Evolutionary conservation across 2,113 vertebrate genomes (phyloP), one percentile per base, ranked within the genome.

Genomic region (human (Homo sapiens)): DNA sequence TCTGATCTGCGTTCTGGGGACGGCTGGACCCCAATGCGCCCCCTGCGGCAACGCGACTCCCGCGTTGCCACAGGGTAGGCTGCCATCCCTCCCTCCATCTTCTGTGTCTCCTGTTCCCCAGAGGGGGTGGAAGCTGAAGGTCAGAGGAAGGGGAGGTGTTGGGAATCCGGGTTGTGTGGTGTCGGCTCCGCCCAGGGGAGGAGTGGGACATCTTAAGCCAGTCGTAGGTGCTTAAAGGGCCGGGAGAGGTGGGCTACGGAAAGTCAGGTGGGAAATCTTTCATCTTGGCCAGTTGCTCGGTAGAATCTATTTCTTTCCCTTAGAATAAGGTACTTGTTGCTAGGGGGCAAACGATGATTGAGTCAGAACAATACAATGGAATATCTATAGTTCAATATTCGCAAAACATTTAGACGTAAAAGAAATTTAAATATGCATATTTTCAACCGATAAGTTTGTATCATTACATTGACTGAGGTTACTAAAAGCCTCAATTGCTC

Each of bases 1-100:
- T 61, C 2, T 0, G 12, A 12, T 27, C 11, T 17, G 43, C 1
- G 3, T 25, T 1, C 32, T 4, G 7, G 8, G 13, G 38, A 8
- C 1, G 0, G 5, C 6, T 0, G 43, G 20, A 12, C 8, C 14
- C 16, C 22, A 73, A 38, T 1, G 55, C 35, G 40, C 7, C 72
- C 35, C 18, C 23, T 38, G 90, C 20, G 45, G 66, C 23, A 75
- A 59, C 72, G 64, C 23, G 2, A 38, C 18, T 25, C 52, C 32
- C 3, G 38, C 32, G 5, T 17, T 3, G 7, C 22, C 32, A 35
- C 8, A 2, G 35, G 12, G 8, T 40, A 38, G 35, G 20, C 40
- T 23, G 5, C 30, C 61, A 25, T 8, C 22, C 59, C 59, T 18
- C 7, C 6, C 59, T 13, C 18, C 23, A 52, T 3, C 45, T 3